A percentile compares a stretch with the other conserved stretches of the same genome.
Conservation (phyloP, 2,888 invertebrate species). For the Vannuccia rotundouncinata region DNA sequence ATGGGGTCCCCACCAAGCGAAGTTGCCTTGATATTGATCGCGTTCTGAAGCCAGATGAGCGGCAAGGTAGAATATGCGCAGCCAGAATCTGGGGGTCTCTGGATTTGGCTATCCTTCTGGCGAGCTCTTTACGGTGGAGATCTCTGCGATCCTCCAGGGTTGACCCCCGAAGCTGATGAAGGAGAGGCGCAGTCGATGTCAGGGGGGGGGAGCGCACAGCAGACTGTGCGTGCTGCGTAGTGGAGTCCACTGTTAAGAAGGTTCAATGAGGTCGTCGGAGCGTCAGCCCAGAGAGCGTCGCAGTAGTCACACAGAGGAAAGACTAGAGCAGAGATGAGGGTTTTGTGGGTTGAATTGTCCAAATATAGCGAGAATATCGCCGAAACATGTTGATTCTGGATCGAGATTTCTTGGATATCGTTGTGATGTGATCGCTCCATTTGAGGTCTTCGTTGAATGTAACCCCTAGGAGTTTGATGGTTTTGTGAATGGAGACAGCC, state of each 20-base stretch:
- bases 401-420: not conserved
- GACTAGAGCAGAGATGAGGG: not conserved
- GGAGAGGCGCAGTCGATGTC: not conserved
- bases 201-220: no score
- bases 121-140: not conserved
- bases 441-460: conserved; percentile 8
- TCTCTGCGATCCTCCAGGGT: not conserved
- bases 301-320: not conserved
- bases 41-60: no score
- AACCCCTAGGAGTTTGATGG: not conserved
- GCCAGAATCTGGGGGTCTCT: no score
- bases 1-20: no score
- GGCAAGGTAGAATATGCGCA: no score
- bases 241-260: not conserved
- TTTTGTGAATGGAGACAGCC: not conserved
- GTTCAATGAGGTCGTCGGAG: not conserved
- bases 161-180: not conserved
- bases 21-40: no score
- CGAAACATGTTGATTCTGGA: not conserved
- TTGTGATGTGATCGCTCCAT: not conserved
- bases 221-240: no score
- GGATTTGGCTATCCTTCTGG: no score
- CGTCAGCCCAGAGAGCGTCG: not conserved
- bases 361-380: not conserved
- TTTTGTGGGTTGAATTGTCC: not conserved